A percentile compares a stretch with the other conserved stretches of the same genome.
Conservation (phyloP, 2,113 vertebrate genomes). For the Stictonetta naevosa region DNA sequence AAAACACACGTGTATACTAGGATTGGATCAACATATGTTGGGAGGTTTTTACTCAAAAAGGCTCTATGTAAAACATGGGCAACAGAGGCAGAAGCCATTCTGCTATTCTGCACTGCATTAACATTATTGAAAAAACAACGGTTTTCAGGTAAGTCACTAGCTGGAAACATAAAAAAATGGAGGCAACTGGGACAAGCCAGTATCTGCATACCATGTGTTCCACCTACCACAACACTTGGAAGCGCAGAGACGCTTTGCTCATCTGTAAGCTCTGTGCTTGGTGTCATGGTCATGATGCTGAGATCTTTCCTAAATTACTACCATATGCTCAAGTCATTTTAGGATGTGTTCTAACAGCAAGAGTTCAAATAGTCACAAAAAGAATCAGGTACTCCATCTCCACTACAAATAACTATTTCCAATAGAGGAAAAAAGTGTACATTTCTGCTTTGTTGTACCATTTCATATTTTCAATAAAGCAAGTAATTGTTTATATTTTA, state of each 20-base stretch:
- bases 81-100: background rate
- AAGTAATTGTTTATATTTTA: constrained; percentile 53
- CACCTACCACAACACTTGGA: rapidly evolving
- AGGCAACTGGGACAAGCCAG: background rate
- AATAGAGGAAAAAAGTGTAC: background rate
- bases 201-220: background rate
- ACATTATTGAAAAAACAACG: background rate
- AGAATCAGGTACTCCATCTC: background rate
- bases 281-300: rapidly evolving
- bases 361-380: background rate
- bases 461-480: background rate
- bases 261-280: background rate
- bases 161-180: background rate
- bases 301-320: background rate
- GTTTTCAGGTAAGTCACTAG: background rate
- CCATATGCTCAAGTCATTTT: background rate
- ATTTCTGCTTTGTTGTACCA: background rate
- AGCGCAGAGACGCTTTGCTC: background rate
- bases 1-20: background rate
- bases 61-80: background rate
- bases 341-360: background rate
- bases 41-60: background rate
- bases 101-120: background rate
- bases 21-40: background rate
- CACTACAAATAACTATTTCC: background rate